Base-by-base conservation (phyloP, 2,888 invertebrate genomes). In the Caenorhabditis zanzibari region DNA sequence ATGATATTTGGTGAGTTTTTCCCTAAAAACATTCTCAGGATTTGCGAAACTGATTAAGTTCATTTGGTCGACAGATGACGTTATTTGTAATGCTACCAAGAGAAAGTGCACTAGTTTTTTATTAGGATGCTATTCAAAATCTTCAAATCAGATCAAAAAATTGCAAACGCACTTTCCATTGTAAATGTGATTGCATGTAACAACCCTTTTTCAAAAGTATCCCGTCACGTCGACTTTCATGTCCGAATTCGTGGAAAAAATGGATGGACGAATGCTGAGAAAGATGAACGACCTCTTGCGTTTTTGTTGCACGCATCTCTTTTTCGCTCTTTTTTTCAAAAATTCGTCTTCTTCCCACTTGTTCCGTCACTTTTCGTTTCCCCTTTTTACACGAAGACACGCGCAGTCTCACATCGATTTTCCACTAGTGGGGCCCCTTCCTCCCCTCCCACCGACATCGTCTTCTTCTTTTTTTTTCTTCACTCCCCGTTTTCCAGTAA, bases 401-500 rank as follows among this genome's bases (percentile, higher is more conserved):
- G 68, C 83, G 83, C 82, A 77, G 77, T 63, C 69, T 71, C 80
- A 63, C 82, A 83, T 83, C 82, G 82, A 83, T 83, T 83, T 83
- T 83, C 68, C 59, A 24, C 69, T 64, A 73, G 68, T 56, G 69
- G 64, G 44, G 26, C 63, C 63, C 59, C 26, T 66, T 47, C 47
- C 73, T 66, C 52, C 59, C 68, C 41, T 49, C 71, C 64, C 73
- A 76, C 47, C 88, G 63, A 49, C 64, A n/a, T n/a, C 47, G n/a
- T 47, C 26, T 64, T 38, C 44, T 47, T 47, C 47, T 47, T 19
- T 19, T 47, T 47, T 19, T 19, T 12, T 5, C n/a, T 44, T 19
- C n/a, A 5, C 5, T 19, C 47, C 19, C 19, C 61, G 47, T 64
- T 86, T 81, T 59, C 59, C 59, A 68, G 84, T 88, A 94, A 95